Evolutionary conservation across 2,888 invertebrate species (phyloP), one percentile per base, ranked within the genome.

Genomic region (Dermolepida albohirtum): DNA sequence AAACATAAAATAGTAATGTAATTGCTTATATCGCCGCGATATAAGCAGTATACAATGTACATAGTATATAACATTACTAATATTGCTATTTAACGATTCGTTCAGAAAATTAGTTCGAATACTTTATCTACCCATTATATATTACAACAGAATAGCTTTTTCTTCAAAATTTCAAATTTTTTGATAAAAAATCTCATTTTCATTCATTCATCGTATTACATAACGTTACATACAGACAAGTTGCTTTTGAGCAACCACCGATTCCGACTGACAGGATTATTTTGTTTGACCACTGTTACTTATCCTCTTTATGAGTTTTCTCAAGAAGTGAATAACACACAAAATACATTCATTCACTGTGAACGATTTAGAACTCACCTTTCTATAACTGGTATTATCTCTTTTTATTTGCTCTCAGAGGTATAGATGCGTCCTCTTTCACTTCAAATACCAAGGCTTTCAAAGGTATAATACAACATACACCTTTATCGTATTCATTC

Each of bases 341-440:
- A 52, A 12, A 40, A 54, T 39, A 40, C 54, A 40, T 54, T 40
- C 54, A 54, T 14, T n/a, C 17, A 22, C 7, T 22, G 50, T 27
- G 50, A 50, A 50, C 50, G 50, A 50, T 50, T 50, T 22, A 50
- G n/a, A 50, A 50, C 50, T 50, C n/a, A 22, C 50, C 27, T 22
- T 17, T 50, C n/a, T 34, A 10, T 34, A 10, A 34, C 34, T 34
- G 10, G 34, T 34, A 22, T 22, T 34, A 8, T 34, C 34, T 34
- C 34, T 34, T 8, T 34, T 34, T 34, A 34, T 34, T 34, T 34
- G 34, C 1, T 34, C 34, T 10, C 34, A 34, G 34, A 6, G 34
- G 34, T 34, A 34, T 34, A 34, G 34, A 34, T 34, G 34, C 34
- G 34, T 34, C 34, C 34, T 34, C 34, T 34, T 34, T 34, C 34